Evolutionary conservation across 2,888 invertebrate genomes (phyloP).

Genomic region (Ditylenchus weischeri): DNA sequence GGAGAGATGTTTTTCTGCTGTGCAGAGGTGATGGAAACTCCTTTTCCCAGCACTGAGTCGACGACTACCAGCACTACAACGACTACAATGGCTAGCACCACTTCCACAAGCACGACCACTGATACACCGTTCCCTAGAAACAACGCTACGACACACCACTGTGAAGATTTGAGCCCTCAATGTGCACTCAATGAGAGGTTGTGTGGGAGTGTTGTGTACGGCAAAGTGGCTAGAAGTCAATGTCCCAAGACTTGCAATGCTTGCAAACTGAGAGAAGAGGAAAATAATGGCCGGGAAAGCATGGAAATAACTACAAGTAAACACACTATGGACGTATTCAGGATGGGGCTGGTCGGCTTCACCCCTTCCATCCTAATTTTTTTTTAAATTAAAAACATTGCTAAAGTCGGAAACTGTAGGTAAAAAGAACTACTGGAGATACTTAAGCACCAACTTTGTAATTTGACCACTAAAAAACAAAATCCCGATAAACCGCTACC

Average conservation of each 20-base stretch:
- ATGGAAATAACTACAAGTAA: neutral
- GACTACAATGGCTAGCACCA: neutral
- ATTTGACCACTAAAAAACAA: too few relatives aligned
- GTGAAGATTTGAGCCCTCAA: neutral
- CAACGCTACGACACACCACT: neutral
- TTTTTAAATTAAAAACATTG: neutral
- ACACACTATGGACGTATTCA: too few relatives aligned
- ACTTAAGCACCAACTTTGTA: too few relatives aligned
- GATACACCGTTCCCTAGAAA: too few relatives aligned
- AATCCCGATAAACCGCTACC: too few relatives aligned
- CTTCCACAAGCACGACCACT: neutral
- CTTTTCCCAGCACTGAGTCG: neutral
- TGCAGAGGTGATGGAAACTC: neutral
- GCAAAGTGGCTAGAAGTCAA: neutral
- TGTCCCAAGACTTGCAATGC: conserved; percentile 1
- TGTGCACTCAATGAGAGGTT: neutral
- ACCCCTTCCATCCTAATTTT: too few relatives aligned
- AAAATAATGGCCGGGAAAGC: neutral
- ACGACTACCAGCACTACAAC: neutral
- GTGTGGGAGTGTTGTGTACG: neutral
- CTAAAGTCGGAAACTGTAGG: too few relatives aligned
- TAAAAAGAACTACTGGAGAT: too few relatives aligned
- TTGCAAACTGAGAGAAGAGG: neutral
- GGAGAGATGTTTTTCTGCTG: conserved; percentile 5
- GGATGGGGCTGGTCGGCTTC: too few relatives aligned